Evolutionary conservation across 2,888 invertebrate genomes (phyloP), one percentile per base, ranked within the genome.

Genomic region (Sinopyrophorus schimmeli): DNA sequence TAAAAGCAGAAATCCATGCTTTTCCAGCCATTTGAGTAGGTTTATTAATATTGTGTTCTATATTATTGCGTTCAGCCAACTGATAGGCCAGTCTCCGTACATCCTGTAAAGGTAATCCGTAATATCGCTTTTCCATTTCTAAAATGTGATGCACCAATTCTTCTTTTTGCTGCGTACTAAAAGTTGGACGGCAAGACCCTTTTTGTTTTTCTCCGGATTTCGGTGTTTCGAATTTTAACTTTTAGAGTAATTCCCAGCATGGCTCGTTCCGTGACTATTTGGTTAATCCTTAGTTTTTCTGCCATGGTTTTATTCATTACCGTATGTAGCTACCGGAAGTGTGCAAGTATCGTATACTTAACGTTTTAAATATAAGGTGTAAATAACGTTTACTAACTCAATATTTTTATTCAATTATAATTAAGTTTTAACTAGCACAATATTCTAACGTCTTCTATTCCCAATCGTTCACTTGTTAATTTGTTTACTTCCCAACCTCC

Each of bases 21-120:
- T 48, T 48, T 1, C 44, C 48, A 11, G 53, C 48, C 12, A 26
- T 5, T 16, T 26, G 12, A n/a, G n/a, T 44, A 5, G 5, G 16
- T 4, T 38, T 15, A 20, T 32, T 35, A 12, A 53, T 49, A n/a
- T n/a, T 14, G 24, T 53, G 17, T 1, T 7, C n/a, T 7, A 53
- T 27, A 32, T 49, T 35, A 24, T 40, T 53, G 10, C 27, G 23
- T 40, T 44, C 40, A 3, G 44, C 49, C 6, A 48, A 15, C n/a
- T 44, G 12, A 24, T 30, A 53, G 5, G 41, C 47, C n/a, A 40
- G 17, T 6, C 10, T 10, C 6, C 39, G 37, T 11, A 53, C 12
- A 7, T 53, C 44, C 1, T 4, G 6, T 10, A 30, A 3, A 12
- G 48, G 39, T 5, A 48, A 11, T 10, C 48, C 39, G 32, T 27